Conservation (phyloP, 2,113 vertebrate genomes). For the Acrocephalus kingi region DNA sequence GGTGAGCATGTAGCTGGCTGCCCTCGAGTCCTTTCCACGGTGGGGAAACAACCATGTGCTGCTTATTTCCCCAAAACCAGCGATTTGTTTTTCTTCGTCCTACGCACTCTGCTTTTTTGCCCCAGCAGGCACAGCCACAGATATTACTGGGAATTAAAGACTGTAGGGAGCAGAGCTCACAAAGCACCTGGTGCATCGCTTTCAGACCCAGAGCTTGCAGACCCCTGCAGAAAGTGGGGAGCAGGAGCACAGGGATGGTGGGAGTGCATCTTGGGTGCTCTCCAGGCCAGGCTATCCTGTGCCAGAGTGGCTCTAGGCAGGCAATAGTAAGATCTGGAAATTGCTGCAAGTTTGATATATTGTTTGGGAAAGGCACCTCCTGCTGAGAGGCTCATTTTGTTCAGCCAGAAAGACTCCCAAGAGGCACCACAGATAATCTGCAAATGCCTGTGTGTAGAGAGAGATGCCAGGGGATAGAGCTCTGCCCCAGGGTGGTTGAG, state of each 20-base stretch:
- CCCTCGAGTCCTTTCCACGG: neutral
- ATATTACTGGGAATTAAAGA: neutral
- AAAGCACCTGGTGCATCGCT: neutral
- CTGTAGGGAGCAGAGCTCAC: neutral
- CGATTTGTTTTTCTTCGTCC: neutral
- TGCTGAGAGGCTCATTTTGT: neutral
- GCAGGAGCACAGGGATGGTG: fast-evolving
- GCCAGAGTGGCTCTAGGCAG: neutral
- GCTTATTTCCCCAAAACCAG: neutral
- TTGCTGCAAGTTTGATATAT: neutral
- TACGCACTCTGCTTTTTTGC: neutral
- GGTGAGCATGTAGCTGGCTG: neutral
- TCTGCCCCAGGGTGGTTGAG: neutral
- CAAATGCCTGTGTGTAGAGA: neutral
- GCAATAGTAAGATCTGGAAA: neutral
- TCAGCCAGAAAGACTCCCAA: neutral
- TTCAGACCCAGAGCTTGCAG: fast-evolving
- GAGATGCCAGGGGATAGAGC: neutral
- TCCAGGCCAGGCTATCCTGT: neutral
- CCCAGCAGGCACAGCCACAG: neutral
- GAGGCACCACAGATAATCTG: neutral
- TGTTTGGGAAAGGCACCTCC: neutral
- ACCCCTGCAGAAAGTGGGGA: neutral
- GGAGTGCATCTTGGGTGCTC: fast-evolving
- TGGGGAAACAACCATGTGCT: neutral